These are phyloP conservation scores for Sclerurus mexicanus DNA, from an alignment of 2,113 vertebrate genomes.

Conservation along the genomic window DNA sequence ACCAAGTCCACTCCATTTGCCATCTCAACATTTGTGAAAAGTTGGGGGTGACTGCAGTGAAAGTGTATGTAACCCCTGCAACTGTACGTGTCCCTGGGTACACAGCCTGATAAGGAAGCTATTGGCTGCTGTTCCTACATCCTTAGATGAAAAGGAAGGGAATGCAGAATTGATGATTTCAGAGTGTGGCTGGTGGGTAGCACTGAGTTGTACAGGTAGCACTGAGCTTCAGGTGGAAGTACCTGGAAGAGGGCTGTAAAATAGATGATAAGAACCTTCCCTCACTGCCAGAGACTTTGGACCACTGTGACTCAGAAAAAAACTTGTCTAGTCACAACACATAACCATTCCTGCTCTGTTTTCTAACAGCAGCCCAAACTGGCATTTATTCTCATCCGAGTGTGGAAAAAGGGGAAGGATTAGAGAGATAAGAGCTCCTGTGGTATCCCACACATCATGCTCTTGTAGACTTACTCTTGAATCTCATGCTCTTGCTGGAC, in stretches of 20 bases:
- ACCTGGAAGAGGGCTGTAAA: neutral
- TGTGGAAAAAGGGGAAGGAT: neutral
- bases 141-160: accelerated
- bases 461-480: neutral
- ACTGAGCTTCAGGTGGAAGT: neutral
- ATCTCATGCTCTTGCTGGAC: neutral
- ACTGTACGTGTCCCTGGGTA: neutral
- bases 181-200: neutral
- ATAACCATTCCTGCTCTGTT: neutral
- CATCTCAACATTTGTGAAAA: neutral
- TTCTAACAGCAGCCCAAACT: neutral
- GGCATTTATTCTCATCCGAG: neutral
- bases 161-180: neutral
- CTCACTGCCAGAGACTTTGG: neutral
- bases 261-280: accelerated
- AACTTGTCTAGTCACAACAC: neutral
- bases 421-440: neutral
- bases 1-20: neutral
- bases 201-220: neutral
- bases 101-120: neutral
- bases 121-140: neutral
- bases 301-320: neutral
- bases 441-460: neutral
- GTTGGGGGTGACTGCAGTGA: neutral
- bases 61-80: neutral